Base-by-base conservation (phyloP, 2,797 vertebrate species). In the Natrix natrix region DNA sequence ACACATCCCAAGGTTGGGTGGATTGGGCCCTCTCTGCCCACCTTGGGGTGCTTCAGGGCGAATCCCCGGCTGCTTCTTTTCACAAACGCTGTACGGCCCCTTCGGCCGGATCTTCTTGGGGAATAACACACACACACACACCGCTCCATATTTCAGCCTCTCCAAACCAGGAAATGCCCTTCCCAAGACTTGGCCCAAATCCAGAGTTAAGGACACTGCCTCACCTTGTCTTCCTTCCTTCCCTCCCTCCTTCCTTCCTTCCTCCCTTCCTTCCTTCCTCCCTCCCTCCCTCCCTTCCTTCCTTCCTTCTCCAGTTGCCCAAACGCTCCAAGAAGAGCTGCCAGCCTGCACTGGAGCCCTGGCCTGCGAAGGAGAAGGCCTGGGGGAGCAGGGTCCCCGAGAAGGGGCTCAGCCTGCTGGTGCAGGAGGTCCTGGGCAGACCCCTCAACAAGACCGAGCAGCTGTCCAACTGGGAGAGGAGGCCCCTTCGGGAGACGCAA, bases 401-500 rank as follows among this genome's bases (percentile, higher is more conserved):
- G 97, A 98, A 98, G 95, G 99, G 99, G 1, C 98, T 99, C 91
- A 99, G 98, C 96, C 97, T 98, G 63, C 93, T 99, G 94, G 98
- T 99, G 83, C 98, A 98, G 63, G 98, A 98, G 54, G 97, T 99
- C 86, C 96, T 99, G 93, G 98, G 99, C 66, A 98, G 97, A 86
- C 98, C 99, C 4, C 97, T 99, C 90, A 98, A 99, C 96, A 99
- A 99, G 96, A 97, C 95, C 0, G 98, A 99, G 95, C 98, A 99
- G 97, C 97, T 99, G 93, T 99, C 99, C 28, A 98, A 98, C 97
- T 99, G 98, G 99, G 98, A 99, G 95, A 98, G 97, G 78, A 97
- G 98, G 86, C 99, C 98, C 0, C 98, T 99, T 0, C 97, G 98
- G 1, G 97, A 97, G 95, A 97, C 97, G 87, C 99, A 99, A 97